phyloP scores from a whole-genome alignment of 1,140 invertebrate genomes.

The fruit fly (Drosophila melanogaster) region Release_6_plus_ISO1_MT NT_033779.5:20441001-20441500 shows the following conservation, averaged over 20 bases:
- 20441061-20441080: conserved; percentile 98
- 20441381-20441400: no score
- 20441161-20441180: conserved; percentile 98
- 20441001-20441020: conserved; percentile 39
- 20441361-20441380: no score
- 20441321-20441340: no score
- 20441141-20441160: not conserved
- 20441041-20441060: conserved; percentile 90
- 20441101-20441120: conserved; percentile 90
- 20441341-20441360: no score
- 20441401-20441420: no score
- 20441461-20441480: no score
- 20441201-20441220: conserved; percentile 96
- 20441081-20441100: conserved; percentile 99
- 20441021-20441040: conserved; percentile 60
- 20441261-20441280: no score
- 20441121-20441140: not conserved
- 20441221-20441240: conserved; percentile 98
- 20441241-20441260: conserved; percentile 92
- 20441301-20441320: no score
- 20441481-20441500: no score
- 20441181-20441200: conserved; percentile 99
- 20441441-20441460: no score
- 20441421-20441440: no score
- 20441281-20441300: no score